Conservation (phyloP, 1,140 invertebrate genomes). For the Diploscapter pachys region DNA sequence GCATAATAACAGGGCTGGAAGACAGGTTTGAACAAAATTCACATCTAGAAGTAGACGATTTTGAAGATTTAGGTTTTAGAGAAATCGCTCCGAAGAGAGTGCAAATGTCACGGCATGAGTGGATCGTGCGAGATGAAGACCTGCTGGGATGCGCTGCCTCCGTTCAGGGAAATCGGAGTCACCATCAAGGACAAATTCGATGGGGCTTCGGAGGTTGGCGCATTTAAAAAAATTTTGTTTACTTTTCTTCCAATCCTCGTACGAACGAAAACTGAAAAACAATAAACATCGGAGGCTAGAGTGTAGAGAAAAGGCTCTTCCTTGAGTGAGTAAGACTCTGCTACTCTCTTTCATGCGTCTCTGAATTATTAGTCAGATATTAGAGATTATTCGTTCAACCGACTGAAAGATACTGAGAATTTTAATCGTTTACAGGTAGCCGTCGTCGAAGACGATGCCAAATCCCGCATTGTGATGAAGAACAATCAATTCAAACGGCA, state of each 20-base stretch:
- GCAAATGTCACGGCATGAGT: slow-evolving; percentile 69
- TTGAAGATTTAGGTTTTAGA: slow-evolving; percentile 55
- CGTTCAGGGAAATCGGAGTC: slow-evolving; percentile 65
- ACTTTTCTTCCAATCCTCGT: too few relatives aligned
- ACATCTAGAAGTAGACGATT: too few relatives aligned
- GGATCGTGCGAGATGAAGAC: slow-evolving; percentile 70
- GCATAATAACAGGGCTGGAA: slow-evolving; percentile 70
- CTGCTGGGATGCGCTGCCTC: slow-evolving; percentile 67
- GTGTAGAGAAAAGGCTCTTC: too few relatives aligned
- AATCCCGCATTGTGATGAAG: slow-evolving; percentile 45
- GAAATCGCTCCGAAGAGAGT: slow-evolving; percentile 65
- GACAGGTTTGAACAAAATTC: slow-evolving; percentile 63
- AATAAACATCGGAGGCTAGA: too few relatives aligned
- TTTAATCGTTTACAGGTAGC: too few relatives aligned
- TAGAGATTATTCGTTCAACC: too few relatives aligned
- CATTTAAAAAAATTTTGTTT: slow-evolving; percentile 4
- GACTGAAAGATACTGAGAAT: too few relatives aligned
- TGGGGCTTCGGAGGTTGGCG: slow-evolving; percentile 53
- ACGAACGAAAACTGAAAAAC: too few relatives aligned
- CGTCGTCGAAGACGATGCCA: slow-evolving; percentile 13
- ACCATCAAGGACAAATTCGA: slow-evolving; percentile 65
- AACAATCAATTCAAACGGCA: slow-evolving; percentile 52
- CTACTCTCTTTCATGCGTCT: too few relatives aligned
- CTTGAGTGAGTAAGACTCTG: too few relatives aligned
- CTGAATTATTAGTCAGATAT: too few relatives aligned